Percentiles rank a stretch among this genome's conserved stretches.
Conservation (phyloP, 2,888 invertebrate species). For the Phyllotreta striolata region DNA sequence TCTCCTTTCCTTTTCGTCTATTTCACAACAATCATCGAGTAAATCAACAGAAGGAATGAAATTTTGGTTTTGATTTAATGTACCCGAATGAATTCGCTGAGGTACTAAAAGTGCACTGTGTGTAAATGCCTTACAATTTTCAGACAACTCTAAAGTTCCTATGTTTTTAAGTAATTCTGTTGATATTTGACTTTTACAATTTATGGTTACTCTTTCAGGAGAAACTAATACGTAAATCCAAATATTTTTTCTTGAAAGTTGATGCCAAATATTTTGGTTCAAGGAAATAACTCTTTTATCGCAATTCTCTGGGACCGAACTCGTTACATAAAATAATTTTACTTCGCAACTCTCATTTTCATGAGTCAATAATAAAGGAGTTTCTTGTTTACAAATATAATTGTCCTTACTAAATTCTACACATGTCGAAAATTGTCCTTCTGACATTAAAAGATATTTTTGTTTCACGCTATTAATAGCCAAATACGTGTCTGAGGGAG, state of each 20-base stretch:
- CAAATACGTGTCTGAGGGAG: constrained; percentile 14
- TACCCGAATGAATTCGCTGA: too few species aligned
- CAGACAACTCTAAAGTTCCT: too few species aligned
- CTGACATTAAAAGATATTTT: too few species aligned
- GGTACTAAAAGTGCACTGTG: too few species aligned
- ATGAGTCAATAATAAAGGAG: constrained; percentile 10
- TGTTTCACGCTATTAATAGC: constrained; percentile 15
- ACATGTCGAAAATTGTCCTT: background rate
- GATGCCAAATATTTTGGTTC: constrained; percentile 21
- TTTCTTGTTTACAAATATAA: constrained; percentile 25
- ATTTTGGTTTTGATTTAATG: too few species aligned
- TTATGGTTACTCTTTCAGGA: constrained; percentile 9
- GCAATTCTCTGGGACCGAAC: constrained; percentile 21
- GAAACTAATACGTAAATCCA: constrained; percentile 17
- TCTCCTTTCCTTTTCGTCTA: too few species aligned
- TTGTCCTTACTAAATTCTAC: constrained; percentile 14
- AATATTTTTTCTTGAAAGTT: constrained; percentile 1
- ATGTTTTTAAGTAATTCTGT: too few species aligned
- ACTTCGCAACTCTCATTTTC: too few species aligned
- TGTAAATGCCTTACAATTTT: too few species aligned
- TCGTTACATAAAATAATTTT: constrained; percentile 8
- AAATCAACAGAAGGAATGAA: too few species aligned
- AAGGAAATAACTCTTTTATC: constrained; percentile 24
- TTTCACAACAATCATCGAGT: too few species aligned
- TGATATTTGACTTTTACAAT: constrained; percentile 9